Evolutionary conservation across 2,888 invertebrate genomes (phyloP), one percentile per base, ranked within the genome.

Genomic region (Taphrorychus bicolor): DNA sequence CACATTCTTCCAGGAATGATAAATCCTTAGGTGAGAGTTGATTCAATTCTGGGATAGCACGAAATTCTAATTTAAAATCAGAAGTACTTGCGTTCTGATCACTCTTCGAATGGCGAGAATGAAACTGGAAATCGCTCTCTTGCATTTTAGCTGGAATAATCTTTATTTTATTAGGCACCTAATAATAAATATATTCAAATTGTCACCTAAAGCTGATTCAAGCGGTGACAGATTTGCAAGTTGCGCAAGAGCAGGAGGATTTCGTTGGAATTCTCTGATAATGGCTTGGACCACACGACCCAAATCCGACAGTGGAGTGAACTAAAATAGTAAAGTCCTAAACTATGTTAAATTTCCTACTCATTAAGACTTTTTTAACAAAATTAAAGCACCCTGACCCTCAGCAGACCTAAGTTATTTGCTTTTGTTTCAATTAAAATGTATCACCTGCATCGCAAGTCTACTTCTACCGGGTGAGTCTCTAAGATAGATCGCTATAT

Each of bases 201-300:
- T 17, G 16, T 58, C 70, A 77, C 77, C 75, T 74, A 67, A 54
- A 24, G 74, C 75, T 45, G 77, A 73, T 60, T 74, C 17, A 42
- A 22, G 42, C n/a, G 42, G 23, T 5, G 56, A 56, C 69, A 16
- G 11, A 5, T 11, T 45, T 45, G 45, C 14, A 45, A n/a, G 5
- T 5, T 11, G 5, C 7, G 42, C 24, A 66, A 87, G 76, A 51
- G 83, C 84, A 59, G 85, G 88, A 69, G 87, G 88, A 77, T 83
- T 88, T 75, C 88, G 86, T 80, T 91, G 90, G 74, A 91, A 91
- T 81, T 93, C 93, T 60, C 93, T 84, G 70, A 91, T 91, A 53
- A 93, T 89, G 17, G 91, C 93, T 80, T 92, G 92, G 0, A 93
- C 93, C 2, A 93, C 89, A 64, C 92, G 86, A 0, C 92, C 92